Evolutionary conservation across 2,888 invertebrate genomes (phyloP), one percentile per base, ranked within the genome.

Genomic region (Pteria penguin): DNA sequence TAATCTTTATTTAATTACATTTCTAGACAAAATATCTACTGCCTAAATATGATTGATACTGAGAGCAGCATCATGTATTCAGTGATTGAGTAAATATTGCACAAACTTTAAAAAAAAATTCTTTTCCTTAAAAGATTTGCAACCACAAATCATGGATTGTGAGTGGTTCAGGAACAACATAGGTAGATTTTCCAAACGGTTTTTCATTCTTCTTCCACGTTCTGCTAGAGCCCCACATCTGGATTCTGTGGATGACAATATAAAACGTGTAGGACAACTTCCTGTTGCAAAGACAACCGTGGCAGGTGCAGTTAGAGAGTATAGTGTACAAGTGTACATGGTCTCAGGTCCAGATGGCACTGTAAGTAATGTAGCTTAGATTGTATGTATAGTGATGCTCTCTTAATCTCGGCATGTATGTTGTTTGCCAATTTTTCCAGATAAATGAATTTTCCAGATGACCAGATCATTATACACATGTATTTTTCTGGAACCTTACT

Each of bases 121-220:
- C n/a, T n/a, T n/a, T 45, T 45, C 24, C 55, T 22, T 31, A 27
- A 4, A 29, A 73, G 73, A 73, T 26, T 52, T 73, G 4, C 31
- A 31, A 2, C 26, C 27, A 4, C 27, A 54, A 18, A 67, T 73
- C 14, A 36, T 45, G 8, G 67, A 73, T 5, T 32, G 52, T 26
- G 54, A 36, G 18, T 60, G 52, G 61, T 73, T 52, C 45, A 58
- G 58, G 27, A 60, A 58, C 54, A 66, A 58, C 33, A 62, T 26
- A 22, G 73, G 73, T 3, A 31, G 58, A 27, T 67, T 73, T 45
- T 31, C 67, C 2, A 54, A 36, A 26, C 27, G 61, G 14, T 67
- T 73, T 24, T 73, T 67, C 18, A 73, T 73, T 29, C 54, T 73
- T 8, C 33, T 73, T 24, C 73, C 73, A 52, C 60, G 29, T 8